These are phyloP conservation scores for Setipinna tenuifilis DNA, from an alignment of 2,797 vertebrate species.

Conservation along the genomic window DNA sequence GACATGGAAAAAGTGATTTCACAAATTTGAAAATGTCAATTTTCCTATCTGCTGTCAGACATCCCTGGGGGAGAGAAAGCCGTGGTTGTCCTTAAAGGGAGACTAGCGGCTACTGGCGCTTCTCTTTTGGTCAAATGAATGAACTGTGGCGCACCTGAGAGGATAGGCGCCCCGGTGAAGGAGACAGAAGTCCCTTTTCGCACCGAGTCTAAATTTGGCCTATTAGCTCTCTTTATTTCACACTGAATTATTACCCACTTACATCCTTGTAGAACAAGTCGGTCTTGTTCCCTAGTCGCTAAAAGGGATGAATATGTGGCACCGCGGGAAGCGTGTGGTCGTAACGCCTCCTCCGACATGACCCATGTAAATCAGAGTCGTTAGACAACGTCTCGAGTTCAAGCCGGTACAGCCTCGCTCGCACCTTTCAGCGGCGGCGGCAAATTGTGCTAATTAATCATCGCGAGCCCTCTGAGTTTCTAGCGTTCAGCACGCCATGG, in stretches of 20 bases:
- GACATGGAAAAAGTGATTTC: slow-evolving; percentile 55
- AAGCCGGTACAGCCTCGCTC: slow-evolving; percentile 7
- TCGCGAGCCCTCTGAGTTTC: not conserved
- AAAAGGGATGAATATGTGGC: slow-evolving; percentile 8
- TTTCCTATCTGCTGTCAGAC: slow-evolving; percentile 27
- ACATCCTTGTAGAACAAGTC: not conserved
- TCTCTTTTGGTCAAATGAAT: not conserved
- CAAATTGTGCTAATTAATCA: slow-evolving; percentile 4
- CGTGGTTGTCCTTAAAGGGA: not conserved
- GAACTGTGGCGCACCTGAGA: not conserved
- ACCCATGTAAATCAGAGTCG: slow-evolving; percentile 8
- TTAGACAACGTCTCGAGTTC: slow-evolving; percentile 21
- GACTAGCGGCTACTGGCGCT: not conserved
- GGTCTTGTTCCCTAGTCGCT: not conserved
- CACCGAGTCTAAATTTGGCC: slow-evolving; percentile 9
- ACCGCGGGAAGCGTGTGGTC: not conserved
- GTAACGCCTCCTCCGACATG: slow-evolving; percentile 7
- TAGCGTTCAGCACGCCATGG: not conserved
- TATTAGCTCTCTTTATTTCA: slow-evolving; percentile 4
- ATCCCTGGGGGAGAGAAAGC: not conserved
- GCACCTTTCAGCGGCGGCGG: not conserved
- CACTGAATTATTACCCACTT: slow-evolving; percentile 11
- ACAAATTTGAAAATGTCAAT: slow-evolving; percentile 38
- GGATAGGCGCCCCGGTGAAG: not conserved
- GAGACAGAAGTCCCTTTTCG: not conserved